phyloP scores from a whole-genome alignment of 2,888 invertebrate species.

The Drosophila mimetica region DNA sequence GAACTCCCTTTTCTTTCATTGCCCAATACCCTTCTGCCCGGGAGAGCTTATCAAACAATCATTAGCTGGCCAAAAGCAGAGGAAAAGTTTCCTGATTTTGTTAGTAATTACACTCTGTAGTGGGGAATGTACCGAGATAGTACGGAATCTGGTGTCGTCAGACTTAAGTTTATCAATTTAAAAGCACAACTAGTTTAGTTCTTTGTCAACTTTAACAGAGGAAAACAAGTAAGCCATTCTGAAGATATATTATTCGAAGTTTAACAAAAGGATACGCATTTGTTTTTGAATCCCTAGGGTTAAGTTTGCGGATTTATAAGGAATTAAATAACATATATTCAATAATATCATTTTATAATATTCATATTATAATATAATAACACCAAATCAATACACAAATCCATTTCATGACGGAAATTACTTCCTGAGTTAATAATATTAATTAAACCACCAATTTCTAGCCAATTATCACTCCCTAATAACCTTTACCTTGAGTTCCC shows the following conservation, averaged over 20 bases:
- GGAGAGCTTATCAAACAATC: constrained; percentile 72
- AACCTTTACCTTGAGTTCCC: not conserved
- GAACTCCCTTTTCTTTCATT: constrained; percentile 6
- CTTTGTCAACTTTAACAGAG: constrained; percentile 14
- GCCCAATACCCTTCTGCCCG: constrained; percentile 7
- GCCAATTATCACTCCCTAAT: not conserved
- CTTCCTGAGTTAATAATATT: not conserved
- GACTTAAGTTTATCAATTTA: constrained; percentile 32
- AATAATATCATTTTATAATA: too few relatives aligned
- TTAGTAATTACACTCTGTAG: constrained; percentile 32
- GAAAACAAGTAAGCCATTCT: not conserved
- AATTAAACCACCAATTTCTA: not conserved
- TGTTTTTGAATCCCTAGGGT: not conserved
- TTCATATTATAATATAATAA: too few relatives aligned
- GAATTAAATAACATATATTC: too few relatives aligned
- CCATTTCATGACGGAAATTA: not conserved
- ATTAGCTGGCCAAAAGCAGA: constrained; percentile 61
- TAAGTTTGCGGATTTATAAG: too few relatives aligned
- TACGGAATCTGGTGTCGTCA: constrained; percentile 20
- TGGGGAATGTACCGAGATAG: constrained; percentile 3
- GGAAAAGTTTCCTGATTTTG: constrained; percentile 44
- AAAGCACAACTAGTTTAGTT: constrained; percentile 30
- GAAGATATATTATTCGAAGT: not conserved
- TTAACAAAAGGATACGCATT: not conserved
- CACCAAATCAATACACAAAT: too few relatives aligned